phyloP scores from a whole-genome alignment of 2,797 vertebrate genomes.

The Poliocrania exsul region DNA sequence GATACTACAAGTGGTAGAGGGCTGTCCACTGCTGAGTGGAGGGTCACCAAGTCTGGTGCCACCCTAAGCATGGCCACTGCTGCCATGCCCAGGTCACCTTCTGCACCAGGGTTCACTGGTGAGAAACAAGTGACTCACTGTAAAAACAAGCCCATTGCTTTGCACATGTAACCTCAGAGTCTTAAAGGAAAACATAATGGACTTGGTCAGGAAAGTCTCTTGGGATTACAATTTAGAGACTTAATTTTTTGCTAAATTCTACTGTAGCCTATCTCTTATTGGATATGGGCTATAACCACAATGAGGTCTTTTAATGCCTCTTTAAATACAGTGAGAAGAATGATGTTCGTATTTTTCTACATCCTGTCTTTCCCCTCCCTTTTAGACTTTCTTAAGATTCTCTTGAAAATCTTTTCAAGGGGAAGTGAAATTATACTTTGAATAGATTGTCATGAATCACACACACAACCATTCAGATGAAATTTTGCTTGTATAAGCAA shows the following conservation, averaged over 20 bases:
- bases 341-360: neutral
- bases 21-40: neutral
- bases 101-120: neutral
- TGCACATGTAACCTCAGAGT: neutral
- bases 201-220: neutral
- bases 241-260: neutral
- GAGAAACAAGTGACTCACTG: neutral
- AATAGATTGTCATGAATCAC: slow-evolving; percentile 24
- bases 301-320: neutral
- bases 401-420: slow-evolving; percentile 29
- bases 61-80: neutral
- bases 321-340: neutral
- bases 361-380: neutral
- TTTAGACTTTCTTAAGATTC: neutral
- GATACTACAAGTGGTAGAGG: neutral
- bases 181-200: neutral
- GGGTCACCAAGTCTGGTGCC: neutral
- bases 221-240: neutral
- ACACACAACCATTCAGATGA: neutral
- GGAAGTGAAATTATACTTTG: slow-evolving; percentile 20
- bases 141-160: neutral
- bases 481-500: slow-evolving; percentile 17
- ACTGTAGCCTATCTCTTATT: neutral
- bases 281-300: neutral
- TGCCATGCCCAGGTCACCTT: accelerated